Conservation (phyloP, 2,797 vertebrate genomes). For the Lycodopsis pacificus region DNA sequence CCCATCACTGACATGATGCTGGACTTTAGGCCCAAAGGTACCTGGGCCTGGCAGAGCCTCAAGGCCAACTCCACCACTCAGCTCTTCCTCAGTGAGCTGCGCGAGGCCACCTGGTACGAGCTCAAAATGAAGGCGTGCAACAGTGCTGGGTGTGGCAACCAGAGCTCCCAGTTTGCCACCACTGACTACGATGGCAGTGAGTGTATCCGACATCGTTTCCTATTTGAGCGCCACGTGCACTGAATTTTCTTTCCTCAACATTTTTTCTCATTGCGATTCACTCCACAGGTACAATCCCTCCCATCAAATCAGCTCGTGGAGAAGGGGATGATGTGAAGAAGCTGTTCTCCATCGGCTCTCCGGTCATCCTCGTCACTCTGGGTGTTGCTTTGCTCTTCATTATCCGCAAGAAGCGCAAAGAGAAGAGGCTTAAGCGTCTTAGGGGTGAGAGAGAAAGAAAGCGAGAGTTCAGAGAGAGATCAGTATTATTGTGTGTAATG, state of each 20-base stretch:
- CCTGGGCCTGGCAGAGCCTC: conserved; percentile 96
- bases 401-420: conserved; percentile 97
- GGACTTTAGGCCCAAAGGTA: conserved; percentile 96
- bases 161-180: conserved; percentile 95
- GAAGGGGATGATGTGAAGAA: conserved; percentile 97
- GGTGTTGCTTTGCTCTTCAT: conserved; percentile 95
- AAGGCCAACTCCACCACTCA: conserved; percentile 93
- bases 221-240: neutral
- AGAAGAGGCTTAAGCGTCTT: conserved; percentile 95
- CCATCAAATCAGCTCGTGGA: conserved; percentile 96
- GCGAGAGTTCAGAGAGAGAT: conserved; percentile 5
- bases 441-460: conserved; percentile 86
- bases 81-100: conserved; percentile 94
- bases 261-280: neutral
- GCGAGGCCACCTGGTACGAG: conserved; percentile 98
- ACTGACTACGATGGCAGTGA: conserved; percentile 98
- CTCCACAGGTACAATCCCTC: conserved; percentile 93
- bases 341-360: conserved; percentile 96
- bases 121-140: conserved; percentile 98
- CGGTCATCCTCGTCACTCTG: conserved; percentile 94
- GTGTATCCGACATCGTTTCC: conserved; percentile 62
- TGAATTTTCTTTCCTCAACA: neutral
- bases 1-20: conserved; percentile 93
- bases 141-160: conserved; percentile 96
- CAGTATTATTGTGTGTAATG: conserved; percentile 11